phyloP scores from a whole-genome alignment of 2,888 invertebrate species.

The Rhagium mordax region DNA sequence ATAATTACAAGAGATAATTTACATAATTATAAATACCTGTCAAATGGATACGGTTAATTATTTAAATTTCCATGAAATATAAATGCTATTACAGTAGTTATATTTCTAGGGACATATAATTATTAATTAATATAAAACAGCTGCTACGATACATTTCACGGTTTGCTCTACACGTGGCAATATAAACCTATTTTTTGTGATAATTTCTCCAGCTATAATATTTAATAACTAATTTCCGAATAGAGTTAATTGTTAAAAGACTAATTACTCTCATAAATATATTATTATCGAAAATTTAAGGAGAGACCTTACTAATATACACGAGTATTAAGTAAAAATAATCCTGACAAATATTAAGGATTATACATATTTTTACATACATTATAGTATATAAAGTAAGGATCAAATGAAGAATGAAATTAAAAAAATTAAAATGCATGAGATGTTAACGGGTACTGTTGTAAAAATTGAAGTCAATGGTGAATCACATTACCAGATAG shows the following conservation, averaged over 20 bases:
- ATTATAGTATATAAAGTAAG: too few relatives aligned
- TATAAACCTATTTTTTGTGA: neutral
- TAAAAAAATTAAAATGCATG: too few relatives aligned
- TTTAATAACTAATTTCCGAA: neutral
- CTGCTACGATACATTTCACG: neutral
- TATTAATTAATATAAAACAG: neutral
- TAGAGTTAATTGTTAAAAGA: neutral
- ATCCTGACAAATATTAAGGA: too few relatives aligned
- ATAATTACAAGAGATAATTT: too few relatives aligned
- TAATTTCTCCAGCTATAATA: neutral
- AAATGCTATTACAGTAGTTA: neutral
- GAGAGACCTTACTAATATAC: too few relatives aligned
- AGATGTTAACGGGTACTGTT: too few relatives aligned
- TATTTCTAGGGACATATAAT: neutral
- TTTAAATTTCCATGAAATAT: neutral
- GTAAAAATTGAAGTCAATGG: too few relatives aligned
- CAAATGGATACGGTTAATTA: neutral
- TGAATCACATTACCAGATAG: too few relatives aligned
- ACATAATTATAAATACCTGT: neutral
- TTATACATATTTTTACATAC: too few relatives aligned
- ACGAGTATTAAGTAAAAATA: too few relatives aligned
- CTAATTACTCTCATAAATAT: neutral
- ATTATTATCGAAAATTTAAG: neutral
- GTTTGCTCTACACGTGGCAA: neutral
- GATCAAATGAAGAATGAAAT: too few relatives aligned